Evolutionary conservation across 2,797 vertebrate genomes (phyloP), one percentile per base, ranked within the genome.

Genomic region (Glossophaga mutica): DNA sequence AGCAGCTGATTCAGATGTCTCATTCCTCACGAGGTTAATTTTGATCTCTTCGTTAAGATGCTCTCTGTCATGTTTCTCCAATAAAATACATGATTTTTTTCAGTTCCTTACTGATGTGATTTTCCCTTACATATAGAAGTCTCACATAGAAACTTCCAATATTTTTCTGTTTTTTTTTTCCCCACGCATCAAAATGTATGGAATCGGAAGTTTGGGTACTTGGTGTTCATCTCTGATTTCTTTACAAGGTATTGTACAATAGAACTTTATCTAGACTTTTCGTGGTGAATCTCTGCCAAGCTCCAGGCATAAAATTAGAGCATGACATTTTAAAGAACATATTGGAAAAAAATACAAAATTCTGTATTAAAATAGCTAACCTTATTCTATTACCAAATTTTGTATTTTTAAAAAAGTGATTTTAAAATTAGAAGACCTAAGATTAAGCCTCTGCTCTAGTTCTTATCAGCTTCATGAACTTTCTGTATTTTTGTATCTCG

Each of bases 311-410:
- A 91, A 88, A 95, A 94, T 93, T 81, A 92, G 24, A 82, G 34
- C n/a, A 84, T 95, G 87, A 37, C 24, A 90, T 93, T 94, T 96
- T 78, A 82, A 94, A 90, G 29, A 67, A 55, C 34, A 88, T 95
- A 79, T 70, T 94, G 94, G 79, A n/a, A 15, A 68, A 65, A 77
- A 87, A 68, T n/a, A 34, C 5, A 48, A 65, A 90, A 65, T 96
- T 95, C n/a, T 92, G 3, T 71, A 52, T 81, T 92, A 91, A 95
- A 86, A 79, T 74, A 85, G 81, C n/a, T 91, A 76, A 79, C 42
- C 9, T 67, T 87, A 82, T 93, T 87, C 71, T 90, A 85, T 90
- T 93, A 90, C 37, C 16, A 52, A 95, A 76, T 48, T 87, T 26
- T 59, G 1, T 77, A 57, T 22, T 91, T 87, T 94, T 67, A 18